Percentiles rank a stretch among this genome's conserved stretches.
Conservation (phyloP, 2,113 vertebrate species). For the Peromyscus maniculatus region DNA sequence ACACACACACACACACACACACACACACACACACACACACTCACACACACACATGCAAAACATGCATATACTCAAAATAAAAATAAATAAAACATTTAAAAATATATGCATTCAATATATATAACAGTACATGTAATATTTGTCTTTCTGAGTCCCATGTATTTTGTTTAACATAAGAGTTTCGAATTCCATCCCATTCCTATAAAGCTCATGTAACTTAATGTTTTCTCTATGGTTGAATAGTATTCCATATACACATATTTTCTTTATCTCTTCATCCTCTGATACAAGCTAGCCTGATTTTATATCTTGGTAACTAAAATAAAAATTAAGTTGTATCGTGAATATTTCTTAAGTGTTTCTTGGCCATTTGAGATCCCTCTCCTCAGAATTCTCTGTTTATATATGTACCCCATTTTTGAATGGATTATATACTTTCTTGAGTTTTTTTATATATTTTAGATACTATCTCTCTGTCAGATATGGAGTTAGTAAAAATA, state of each 20-base stretch:
- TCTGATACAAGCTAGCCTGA: neutral
- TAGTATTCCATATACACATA: neutral
- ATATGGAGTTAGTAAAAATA: too few relatives aligned
- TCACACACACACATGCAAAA: neutral
- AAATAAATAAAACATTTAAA: neutral
- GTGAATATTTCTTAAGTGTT: too few relatives aligned
- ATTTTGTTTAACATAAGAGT: neutral
- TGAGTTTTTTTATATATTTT: too few relatives aligned
- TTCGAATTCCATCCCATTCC: neutral
- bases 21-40: too few relatives aligned
- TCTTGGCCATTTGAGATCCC: too few relatives aligned
- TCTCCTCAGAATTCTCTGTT: too few relatives aligned
- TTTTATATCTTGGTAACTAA: neutral
- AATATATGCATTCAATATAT: neutral
- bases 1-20: too few relatives aligned
- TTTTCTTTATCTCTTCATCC: neutral
- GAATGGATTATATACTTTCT: too few relatives aligned
- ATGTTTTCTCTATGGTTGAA: too few relatives aligned
- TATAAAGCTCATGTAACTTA: neutral
- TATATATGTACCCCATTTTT: too few relatives aligned
- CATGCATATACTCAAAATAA: neutral
- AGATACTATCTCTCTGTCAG: too few relatives aligned
- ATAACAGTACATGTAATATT: neutral
- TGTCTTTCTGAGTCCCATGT: neutral
- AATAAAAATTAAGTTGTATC: neutral